Evolutionary conservation across 1,140 invertebrate genomes (phyloP), one percentile per base, ranked within the genome.

Genomic region (Ceratosolen solmsi): DNA sequence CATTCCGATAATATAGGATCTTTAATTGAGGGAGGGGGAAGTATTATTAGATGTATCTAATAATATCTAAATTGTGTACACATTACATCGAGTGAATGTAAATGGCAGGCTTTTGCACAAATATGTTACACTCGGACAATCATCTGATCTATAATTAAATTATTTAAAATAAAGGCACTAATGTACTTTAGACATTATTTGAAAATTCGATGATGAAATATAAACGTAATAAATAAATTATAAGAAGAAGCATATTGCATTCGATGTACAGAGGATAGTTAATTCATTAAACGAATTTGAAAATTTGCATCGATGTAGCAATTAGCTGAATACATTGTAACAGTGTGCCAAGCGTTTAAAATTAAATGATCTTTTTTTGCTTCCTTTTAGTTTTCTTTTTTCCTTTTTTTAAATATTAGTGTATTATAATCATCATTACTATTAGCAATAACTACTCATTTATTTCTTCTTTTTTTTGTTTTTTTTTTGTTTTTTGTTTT

Each of bases 111-210:
- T 38, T 30, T 81, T 36, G 41, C 58, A 41, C 30, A 65, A 73
- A 38, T 68, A 63, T 56, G 46, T 54, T 7, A 33, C n/a, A 75
- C 72, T 81, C 79, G 56, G 79, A 54, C 38, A 81, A 81, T 68
- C 71, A 81, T 81, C 71, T 63, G 30, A 72, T 74, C 54, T 49
- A 65, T 15, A 25, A 8, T 72, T 74, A 27, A 63, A 73, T 80
- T 9, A 63, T 63, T 79, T 75, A 38, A 81, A 75, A 81, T 36
- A 82, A 77, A 82, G 65, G 41, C 65, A 82, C 54, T 82, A 78
- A 58, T 72, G 9, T 63, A 60, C 51, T 77, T 63, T 70, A 54
- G n/a, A 63, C 49, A 76, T 71, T 82, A 76, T 76, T 76, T 58
- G 41, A 82, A 77, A 75, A 4, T 82, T 77, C 58, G 63, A 76